Percentiles rank a stretch among this genome's conserved stretches.
These are phyloP conservation scores for Meteorus sp. DNA, from an alignment of 1,140 invertebrate species.

Conservation along the genomic window DNA sequence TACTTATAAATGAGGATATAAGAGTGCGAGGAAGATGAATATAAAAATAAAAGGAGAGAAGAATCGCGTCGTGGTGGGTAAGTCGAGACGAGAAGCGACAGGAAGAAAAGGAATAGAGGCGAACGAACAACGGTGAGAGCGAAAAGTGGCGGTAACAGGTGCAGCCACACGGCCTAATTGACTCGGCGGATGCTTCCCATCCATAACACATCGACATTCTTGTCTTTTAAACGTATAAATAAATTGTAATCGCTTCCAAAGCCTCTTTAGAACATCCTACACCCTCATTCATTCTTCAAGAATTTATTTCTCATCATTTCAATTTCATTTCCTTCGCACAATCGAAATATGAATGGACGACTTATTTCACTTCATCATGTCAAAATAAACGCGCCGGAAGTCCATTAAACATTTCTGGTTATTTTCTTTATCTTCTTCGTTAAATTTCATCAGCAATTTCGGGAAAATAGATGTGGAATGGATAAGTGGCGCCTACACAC, in stretches of 20 bases:
- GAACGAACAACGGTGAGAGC: slow-evolving; percentile 15
- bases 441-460: slow-evolving; percentile 24
- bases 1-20: slow-evolving; percentile 2
- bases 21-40: too few species aligned
- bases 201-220: slow-evolving; percentile 41
- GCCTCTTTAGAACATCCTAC: neutral
- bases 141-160: slow-evolving; percentile 24
- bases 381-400: slow-evolving; percentile 13
- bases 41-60: slow-evolving; percentile 12
- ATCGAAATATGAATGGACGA: too few species aligned
- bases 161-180: slow-evolving; percentile 36
- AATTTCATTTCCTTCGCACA: neutral
- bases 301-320: neutral
- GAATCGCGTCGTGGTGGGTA: slow-evolving; percentile 30
- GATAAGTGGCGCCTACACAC: too few species aligned
- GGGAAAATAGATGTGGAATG: neutral
- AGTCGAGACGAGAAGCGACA: slow-evolving; percentile 30
- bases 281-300: neutral
- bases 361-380: too few species aligned
- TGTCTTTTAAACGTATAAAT: slow-evolving; percentile 33
- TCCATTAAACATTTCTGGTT: neutral
- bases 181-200: slow-evolving; percentile 35
- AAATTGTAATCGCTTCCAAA: slow-evolving; percentile 34
- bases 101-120: slow-evolving; percentile 23
- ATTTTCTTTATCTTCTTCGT: too few species aligned